These are phyloP conservation scores for Colius striatus DNA, from an alignment of 2,113 vertebrate species.

Conservation along the genomic window DNA sequence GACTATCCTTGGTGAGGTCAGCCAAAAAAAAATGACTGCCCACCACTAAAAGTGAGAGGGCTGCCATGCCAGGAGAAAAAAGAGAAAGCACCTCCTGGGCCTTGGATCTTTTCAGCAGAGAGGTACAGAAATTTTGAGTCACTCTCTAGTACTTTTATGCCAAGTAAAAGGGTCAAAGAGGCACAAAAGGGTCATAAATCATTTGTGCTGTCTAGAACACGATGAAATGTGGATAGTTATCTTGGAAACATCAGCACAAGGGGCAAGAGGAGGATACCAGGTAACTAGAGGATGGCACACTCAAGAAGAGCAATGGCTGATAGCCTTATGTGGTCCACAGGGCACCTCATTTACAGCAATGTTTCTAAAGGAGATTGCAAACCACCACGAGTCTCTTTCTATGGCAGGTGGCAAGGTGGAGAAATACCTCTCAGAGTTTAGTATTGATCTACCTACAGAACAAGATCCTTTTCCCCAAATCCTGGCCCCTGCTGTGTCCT, in stretches of 20 bases:
- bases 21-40: neutral
- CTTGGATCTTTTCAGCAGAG: neutral
- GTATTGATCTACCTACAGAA: neutral
- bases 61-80: neutral
- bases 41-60: neutral
- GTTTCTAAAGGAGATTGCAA: neutral
- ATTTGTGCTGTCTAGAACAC: neutral
- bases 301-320: neutral
- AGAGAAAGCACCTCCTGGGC: neutral
- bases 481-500: neutral
- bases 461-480: neutral
- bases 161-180: neutral
- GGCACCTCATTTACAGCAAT: neutral
- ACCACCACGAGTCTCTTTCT: neutral
- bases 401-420: neutral
- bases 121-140: neutral
- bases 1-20: neutral
- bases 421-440: neutral
- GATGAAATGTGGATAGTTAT: rapidly evolving
- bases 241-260: neutral
- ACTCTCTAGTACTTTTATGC: neutral
- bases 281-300: neutral
- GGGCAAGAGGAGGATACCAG: neutral
- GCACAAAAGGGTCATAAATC: neutral
- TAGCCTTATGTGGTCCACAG: neutral